A percentile compares a stretch with the other conserved stretches of the same genome.
These are phyloP conservation scores for Chelon labrosus DNA, from an alignment of 2,797 vertebrate species.

Conservation along the genomic window DNA sequence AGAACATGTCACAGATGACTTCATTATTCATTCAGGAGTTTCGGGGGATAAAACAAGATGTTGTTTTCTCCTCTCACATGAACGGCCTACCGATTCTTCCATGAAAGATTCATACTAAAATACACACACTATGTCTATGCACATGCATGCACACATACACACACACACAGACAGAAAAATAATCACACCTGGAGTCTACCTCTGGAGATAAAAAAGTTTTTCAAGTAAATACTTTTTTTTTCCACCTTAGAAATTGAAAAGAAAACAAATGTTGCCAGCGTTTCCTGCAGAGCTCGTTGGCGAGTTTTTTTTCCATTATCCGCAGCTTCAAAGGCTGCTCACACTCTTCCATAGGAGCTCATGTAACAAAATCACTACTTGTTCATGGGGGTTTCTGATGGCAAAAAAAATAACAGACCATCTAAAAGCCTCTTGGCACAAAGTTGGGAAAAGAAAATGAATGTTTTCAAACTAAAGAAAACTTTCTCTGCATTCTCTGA, in stretches of 20 bases:
- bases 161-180: not conserved
- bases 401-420: conserved; percentile 16
- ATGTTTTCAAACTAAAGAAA: conserved; percentile 5
- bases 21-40: conserved; percentile 41
- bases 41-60: conserved; percentile 32
- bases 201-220: conserved; percentile 27
- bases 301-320: conserved; percentile 39
- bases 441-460: conserved; percentile 16
- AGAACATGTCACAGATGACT: conserved; percentile 7
- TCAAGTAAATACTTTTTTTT: conserved; percentile 25
- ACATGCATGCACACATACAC: conserved; percentile 5
- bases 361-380: conserved; percentile 17
- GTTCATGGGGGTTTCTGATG: conserved; percentile 18
- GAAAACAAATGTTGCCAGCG: conserved; percentile 23
- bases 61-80: conserved; percentile 27
- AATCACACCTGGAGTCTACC: conserved; percentile 11
- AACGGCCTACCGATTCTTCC: conserved; percentile 24
- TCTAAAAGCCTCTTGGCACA: conserved; percentile 4
- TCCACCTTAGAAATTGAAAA: conserved; percentile 34
- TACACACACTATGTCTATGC: not conserved
- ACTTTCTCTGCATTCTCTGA: conserved; percentile 6
- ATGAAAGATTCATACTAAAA: conserved; percentile 41
- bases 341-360: conserved; percentile 23
- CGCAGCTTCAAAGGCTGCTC: conserved; percentile 61
- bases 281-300: conserved; percentile 42